Percentiles rank a stretch among this genome's conserved stretches.
Evolutionary conservation across 1,140 invertebrate species (phyloP).

Genomic region (Chironomus tepperi): DNA sequence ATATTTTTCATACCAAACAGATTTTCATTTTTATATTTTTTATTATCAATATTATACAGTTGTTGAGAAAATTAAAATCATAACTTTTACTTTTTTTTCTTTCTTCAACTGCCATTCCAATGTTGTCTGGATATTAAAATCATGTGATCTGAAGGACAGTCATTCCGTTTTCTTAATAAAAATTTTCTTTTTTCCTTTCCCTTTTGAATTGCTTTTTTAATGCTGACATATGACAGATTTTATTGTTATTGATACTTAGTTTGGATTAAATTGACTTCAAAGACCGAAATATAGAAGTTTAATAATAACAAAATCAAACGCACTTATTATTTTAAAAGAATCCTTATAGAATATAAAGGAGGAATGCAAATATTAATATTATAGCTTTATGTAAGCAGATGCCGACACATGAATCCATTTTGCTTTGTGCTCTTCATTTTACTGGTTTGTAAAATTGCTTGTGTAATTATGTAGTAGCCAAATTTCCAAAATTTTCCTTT

Average conservation of each 20-base stretch:
- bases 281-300: no score
- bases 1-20: background rate
- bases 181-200: background rate
- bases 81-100: background rate
- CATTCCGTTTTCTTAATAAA: background rate
- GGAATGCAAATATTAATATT: no score
- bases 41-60: background rate
- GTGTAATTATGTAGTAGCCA: no score
- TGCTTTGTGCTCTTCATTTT: no score
- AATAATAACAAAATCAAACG: no score
- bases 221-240: conserved; percentile 4
- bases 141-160: background rate
- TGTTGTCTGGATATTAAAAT: background rate
- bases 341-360: no score
- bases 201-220: background rate
- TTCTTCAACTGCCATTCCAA: background rate
- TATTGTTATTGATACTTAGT: background rate
- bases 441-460: no score
- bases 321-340: no score
- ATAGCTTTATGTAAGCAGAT: no score
- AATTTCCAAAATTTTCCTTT: no score
- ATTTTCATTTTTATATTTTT: background rate
- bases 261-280: no score
- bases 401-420: no score
- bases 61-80: conserved; percentile 17